Base-by-base conservation (phyloP, 92 coral and sea anemone genomes). In the Porites cylindrica region DNA sequence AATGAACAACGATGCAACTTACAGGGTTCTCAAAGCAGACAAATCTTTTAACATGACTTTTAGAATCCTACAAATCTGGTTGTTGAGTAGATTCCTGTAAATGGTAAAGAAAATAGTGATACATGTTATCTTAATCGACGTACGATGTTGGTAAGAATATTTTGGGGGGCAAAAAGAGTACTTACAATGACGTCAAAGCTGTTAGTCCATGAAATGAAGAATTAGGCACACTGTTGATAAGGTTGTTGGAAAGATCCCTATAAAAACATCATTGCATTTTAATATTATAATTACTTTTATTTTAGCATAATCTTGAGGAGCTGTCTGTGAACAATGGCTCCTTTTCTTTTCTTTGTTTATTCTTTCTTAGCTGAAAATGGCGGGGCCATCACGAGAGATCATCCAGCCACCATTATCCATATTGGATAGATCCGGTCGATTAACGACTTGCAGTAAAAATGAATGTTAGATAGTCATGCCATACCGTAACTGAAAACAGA, bases 151-250 rank as follows among this genome's bases (percentile, higher is more conserved):
- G 7, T 38, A 38, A 38, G 47, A 38, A 38, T n/a, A 38, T 38
- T 4, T 38, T 38, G n/a, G n/a, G n/a, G n/a, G 47, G 47, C 47
- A 38, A 38, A 38, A 38, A 38, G 20, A 26, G 52, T 26, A 94
- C 99, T 88, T 93, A 96, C 99, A 96, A 79, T 13, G 70, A 73
- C 10, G n/a, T 16, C 7, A 96, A 89, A 5, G 78, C 58, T 18
- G 90, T 75, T 52, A 96, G 83, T 24, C 96, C 96, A 79, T 95
- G 95, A 62, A 96, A 91, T 5, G 99, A 95, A 23, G 98, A 83
- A 75, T 93, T 84, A 17, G 99, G 99, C 56, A 96, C 71, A 20
- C 88, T 74, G 75, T 85, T 90, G 52, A 96, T 95, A 9, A 73
- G 85, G 88, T 96, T 96, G 67, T 54, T 56, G 6, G 54, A 50